phyloP scores from a whole-genome alignment of 2,113 vertebrate species.

The Eclectus roratus region DNA sequence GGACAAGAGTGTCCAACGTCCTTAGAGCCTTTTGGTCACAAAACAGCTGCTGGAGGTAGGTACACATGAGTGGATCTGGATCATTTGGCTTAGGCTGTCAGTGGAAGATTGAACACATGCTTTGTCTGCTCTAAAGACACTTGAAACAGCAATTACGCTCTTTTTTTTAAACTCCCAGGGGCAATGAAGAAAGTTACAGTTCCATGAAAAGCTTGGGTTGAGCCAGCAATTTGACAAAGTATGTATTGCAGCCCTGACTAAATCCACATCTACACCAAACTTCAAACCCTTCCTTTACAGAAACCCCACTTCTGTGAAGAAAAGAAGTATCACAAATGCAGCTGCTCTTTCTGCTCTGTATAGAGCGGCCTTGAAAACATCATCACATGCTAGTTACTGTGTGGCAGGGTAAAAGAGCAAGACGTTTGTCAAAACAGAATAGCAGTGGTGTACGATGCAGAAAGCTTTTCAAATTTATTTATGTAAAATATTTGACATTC shows the following conservation, averaged over 20 bases:
- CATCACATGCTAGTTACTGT: not conserved
- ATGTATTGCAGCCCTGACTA: not conserved
- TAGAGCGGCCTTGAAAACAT: not conserved
- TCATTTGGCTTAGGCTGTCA: not conserved
- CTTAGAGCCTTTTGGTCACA: not conserved
- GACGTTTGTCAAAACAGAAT: not conserved
- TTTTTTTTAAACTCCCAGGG: not conserved
- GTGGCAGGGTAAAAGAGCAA: not conserved
- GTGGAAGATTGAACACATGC: not conserved
- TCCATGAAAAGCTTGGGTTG: not conserved
- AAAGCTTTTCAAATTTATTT: constrained; percentile 33
- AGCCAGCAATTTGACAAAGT: not conserved
- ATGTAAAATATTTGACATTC: not conserved
- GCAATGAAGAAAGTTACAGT: not conserved
- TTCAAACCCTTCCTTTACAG: not conserved
- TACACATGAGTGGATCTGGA: not conserved
- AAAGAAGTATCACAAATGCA: not conserved
- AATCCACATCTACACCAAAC: not conserved
- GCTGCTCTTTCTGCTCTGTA: not conserved
- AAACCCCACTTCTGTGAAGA: not conserved
- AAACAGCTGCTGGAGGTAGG: not conserved
- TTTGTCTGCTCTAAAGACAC: not conserved
- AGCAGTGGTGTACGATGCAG: not conserved
- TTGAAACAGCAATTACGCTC: not conserved
- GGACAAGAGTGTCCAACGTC: rapidly evolving